Base-by-base conservation (phyloP, 2,113 vertebrate species). In the Nyctereutes procyonoides region DNA sequence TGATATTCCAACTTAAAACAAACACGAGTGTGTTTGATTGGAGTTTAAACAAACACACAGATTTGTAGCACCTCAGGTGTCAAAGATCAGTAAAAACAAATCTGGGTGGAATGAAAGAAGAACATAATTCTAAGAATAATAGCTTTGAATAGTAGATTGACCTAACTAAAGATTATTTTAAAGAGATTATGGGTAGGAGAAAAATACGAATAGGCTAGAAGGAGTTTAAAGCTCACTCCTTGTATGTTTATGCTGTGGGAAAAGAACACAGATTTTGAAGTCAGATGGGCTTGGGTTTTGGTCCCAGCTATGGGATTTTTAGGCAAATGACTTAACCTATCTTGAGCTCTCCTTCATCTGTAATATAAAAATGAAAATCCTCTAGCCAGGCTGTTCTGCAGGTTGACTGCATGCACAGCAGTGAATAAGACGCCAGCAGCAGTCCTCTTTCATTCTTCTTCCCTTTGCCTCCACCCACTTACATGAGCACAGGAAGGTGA, bases 1-100 rank as follows among this genome's bases (percentile, higher is more conserved):
- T 89, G 74, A 53, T 56, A 81, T n/a, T 16, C 69, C 8, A 0
- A 92, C 58, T 86, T 38, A 87, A 96, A 91, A 89, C 38, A 88
- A 83, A 92, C 48, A 5, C 0, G 28, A 93, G 58, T 0, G 8
- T 55, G 81, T 82, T 95, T 60, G 35, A 65, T 62, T 93, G 48
- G 73, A 62, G 51, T 94, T 97, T 74, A 91, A 94, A 94, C 55
- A 90, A 85, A 96, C 60, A 91, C 24, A 35, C 24, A 55, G 74
- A 93, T 93, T 53, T 77, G 71, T 79, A 88, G 65, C 73, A 76
- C 85, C 48, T 51, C 11, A 0, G 65, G 35, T 90, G 51, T 80
- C 89, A 76, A 76, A 83, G 91, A 93, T 28, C 85, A 67, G 30
- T 35, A 16, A 74, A 96, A 87, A 95, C 43, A 97, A 94, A 83